Conservation (phyloP, 2,113 vertebrate species). For the Tachysurus vachellii region DNA sequence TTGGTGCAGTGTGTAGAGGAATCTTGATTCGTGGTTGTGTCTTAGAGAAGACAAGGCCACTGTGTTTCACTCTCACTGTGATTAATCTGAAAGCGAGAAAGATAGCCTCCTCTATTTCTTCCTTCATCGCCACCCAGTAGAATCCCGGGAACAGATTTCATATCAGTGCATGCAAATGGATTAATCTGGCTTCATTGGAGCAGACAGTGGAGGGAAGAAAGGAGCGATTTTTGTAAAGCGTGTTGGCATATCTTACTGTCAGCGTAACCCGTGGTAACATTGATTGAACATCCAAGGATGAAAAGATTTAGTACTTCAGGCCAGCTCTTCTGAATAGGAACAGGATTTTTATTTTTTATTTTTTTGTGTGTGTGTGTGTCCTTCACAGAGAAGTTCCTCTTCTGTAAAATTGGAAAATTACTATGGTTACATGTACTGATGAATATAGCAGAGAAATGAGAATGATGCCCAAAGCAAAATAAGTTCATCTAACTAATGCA, state of each 20-base stretch:
- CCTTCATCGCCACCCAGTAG: constrained; percentile 42
- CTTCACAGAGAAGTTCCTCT: constrained; percentile 48
- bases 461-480: constrained; percentile 33
- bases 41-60: constrained; percentile 15
- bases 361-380: constrained; percentile 26
- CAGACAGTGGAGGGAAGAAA: constrained; percentile 54
- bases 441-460: constrained; percentile 38
- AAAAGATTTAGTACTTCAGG: constrained; percentile 56
- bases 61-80: constrained; percentile 14
- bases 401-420: constrained; percentile 44
- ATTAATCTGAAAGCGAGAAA: constrained; percentile 42
- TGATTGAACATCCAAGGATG: constrained; percentile 57
- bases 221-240: constrained; percentile 51
- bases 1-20: constrained; percentile 2
- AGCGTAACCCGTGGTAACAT: constrained; percentile 52
- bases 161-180: constrained; percentile 57
- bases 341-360: constrained; percentile 37
- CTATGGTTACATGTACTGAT: constrained; percentile 35
- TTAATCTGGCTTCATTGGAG: constrained; percentile 56
- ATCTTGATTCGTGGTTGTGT: constrained; percentile 20
- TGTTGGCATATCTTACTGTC: constrained; percentile 51
- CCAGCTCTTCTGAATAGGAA: constrained; percentile 51
- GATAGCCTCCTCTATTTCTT: constrained; percentile 43
- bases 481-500: constrained; percentile 24
- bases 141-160: constrained; percentile 49